Conservation (phyloP, 2,888 invertebrate species). For the Adelognathus sp. region DNA sequence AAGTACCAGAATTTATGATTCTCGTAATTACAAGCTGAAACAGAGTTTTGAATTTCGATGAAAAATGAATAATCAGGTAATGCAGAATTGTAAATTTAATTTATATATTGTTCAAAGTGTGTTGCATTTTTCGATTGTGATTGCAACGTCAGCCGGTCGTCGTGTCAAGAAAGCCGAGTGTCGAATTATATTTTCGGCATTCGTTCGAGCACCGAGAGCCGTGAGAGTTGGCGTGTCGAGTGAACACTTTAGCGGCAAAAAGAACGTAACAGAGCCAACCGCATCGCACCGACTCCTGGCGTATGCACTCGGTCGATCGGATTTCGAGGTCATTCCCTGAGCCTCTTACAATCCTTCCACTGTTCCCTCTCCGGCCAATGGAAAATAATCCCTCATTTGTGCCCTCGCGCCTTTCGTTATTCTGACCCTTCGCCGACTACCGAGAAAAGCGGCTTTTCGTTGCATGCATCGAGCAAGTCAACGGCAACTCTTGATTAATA, state of each 20-base stretch:
- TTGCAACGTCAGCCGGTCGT: constrained; percentile 37
- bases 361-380: background rate
- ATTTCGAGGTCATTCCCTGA: constrained; percentile 43
- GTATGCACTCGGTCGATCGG: constrained; percentile 35
- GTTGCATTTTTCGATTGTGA: constrained; percentile 18
- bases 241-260: constrained; percentile 1
- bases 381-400: background rate
- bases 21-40: too few relatives aligned
- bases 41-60: background rate
- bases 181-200: constrained; percentile 1
- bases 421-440: background rate
- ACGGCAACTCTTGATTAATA: background rate
- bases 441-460: background rate
- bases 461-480: background rate
- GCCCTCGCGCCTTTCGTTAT: background rate
- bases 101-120: background rate
- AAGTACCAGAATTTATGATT: too few relatives aligned
- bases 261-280: background rate
- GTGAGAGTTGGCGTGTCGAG: background rate
- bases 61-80: background rate
- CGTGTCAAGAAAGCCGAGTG: constrained; percentile 14
- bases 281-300: background rate
- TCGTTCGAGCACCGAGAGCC: background rate
- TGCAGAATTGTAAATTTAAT: background rate
- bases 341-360: constrained; percentile 25